Base-by-base conservation (phyloP, 2,797 vertebrate species). In the Benthosema pterotum region DNA sequence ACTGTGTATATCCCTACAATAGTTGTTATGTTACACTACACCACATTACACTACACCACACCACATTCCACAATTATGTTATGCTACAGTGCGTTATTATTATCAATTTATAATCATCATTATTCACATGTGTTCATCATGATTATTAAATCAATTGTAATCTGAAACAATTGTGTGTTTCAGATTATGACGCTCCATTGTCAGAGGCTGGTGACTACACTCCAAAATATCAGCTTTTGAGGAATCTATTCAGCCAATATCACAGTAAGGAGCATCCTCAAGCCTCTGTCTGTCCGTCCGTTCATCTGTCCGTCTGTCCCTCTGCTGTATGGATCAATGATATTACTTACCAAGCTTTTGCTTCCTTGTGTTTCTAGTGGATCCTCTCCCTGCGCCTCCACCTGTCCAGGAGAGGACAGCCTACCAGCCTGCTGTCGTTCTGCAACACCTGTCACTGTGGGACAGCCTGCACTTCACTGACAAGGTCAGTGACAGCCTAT, bases 141-240 rank as follows among this genome's bases (percentile, higher is more conserved):
- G 32, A 38, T 38, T 38, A 32, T 32, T 32, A 32, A 7, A 6
- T 32, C 25, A 25, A 32, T 32, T 6, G 6, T 7, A 25, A 25
- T 25, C 25, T 32, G 22, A 25, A 25, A n/a, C n/a, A n/a, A n/a
- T 22, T 59, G 42, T 45, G 15, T 77, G 14, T 86, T 84, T 15
- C 87, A 98, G 97, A 98, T 90, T 98, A 98, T 0, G 96, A 98
- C 0, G 96, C 96, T 0, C 93, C 96, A 14, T 84, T 98, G 74
- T 94, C 96, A 1, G 97, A 98, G 79, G 91, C 94, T 4, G 96
- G 97, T 8, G 96, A 97, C 70, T 97, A 93, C 72, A 96, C 96
- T 0, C 84, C 81, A 66, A 98, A 98, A 80, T 98, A 94, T 73
- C 87, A 91, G 15, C 93, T 93, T 67, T 87, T 98, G 48, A 90